These are phyloP conservation scores for Sthenelais limicola DNA, from an alignment of 2,888 invertebrate genomes.

Conservation along the genomic window DNA sequence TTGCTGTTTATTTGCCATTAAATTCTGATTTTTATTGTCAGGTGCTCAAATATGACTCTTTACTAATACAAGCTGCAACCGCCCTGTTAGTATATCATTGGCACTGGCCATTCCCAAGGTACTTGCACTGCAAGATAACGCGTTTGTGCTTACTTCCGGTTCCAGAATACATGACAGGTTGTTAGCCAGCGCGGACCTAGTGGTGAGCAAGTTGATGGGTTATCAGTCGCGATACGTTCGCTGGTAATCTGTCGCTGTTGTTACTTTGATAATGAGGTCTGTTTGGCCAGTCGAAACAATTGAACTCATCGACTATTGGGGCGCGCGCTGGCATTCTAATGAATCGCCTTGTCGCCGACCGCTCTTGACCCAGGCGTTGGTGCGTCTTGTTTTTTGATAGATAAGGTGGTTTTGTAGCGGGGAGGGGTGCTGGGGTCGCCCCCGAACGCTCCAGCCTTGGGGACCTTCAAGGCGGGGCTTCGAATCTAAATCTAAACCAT, in stretches of 20 bases:
- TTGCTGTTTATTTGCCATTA: too few relatives aligned
- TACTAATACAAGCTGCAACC: too few relatives aligned
- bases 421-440: constrained; percentile 18
- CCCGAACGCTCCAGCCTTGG: neutral
- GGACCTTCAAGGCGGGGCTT: neutral
- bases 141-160: too few relatives aligned
- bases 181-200: neutral
- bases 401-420: constrained; percentile 22
- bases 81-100: too few relatives aligned
- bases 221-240: neutral
- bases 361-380: neutral
- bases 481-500: too few relatives aligned
- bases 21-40: too few relatives aligned
- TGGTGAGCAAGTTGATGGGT: neutral
- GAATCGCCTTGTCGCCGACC: constrained; percentile 25
- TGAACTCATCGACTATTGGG: constrained; percentile 19
- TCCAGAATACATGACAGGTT: too few relatives aligned
- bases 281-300: constrained; percentile 33
- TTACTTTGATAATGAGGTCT: constrained; percentile 25
- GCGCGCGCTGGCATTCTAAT: neutral
- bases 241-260: too few relatives aligned
- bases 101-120: too few relatives aligned
- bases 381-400: constrained; percentile 39
- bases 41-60: too few relatives aligned
- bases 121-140: too few relatives aligned